phyloP scores from a whole-genome alignment of 2,797 vertebrate species.

The Girardinus metallicus region DNA sequence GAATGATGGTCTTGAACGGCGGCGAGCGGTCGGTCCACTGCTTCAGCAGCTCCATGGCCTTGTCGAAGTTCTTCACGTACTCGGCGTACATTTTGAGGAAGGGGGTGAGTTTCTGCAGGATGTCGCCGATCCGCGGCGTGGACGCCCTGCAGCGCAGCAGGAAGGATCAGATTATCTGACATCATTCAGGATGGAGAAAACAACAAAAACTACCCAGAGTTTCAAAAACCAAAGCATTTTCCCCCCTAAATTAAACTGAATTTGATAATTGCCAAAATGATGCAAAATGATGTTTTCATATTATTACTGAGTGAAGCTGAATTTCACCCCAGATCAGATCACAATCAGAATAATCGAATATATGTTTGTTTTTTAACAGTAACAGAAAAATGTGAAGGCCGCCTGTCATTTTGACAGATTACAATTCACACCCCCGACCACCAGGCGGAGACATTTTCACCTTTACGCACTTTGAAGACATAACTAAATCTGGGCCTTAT shows the following conservation, averaged over 20 bases:
- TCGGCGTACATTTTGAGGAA: conserved; percentile 99
- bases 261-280: neutral
- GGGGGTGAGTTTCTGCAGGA: conserved; percentile 94
- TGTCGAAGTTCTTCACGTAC: conserved; percentile 96
- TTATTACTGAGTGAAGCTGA: neutral
- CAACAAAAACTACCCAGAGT: neutral
- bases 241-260: neutral
- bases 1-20: conserved; percentile 91
- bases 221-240: no score
- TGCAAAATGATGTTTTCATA: neutral
- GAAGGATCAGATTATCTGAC: neutral
- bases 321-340: neutral
- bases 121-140: conserved; percentile 93
- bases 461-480: neutral
- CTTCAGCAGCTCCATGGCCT: conserved; percentile 95
- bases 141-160: conserved; percentile 80
- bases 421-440: neutral
- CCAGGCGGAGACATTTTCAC: neutral
- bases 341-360: neutral
- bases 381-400: no score
- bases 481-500: neutral
- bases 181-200: neutral
- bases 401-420: neutral
- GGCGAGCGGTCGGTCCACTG: conserved; percentile 90
- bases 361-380: neutral